Evolutionary conservation across 1,140 invertebrate species (phyloP).

Genomic region (Drosophila subpulchrella): DNA sequence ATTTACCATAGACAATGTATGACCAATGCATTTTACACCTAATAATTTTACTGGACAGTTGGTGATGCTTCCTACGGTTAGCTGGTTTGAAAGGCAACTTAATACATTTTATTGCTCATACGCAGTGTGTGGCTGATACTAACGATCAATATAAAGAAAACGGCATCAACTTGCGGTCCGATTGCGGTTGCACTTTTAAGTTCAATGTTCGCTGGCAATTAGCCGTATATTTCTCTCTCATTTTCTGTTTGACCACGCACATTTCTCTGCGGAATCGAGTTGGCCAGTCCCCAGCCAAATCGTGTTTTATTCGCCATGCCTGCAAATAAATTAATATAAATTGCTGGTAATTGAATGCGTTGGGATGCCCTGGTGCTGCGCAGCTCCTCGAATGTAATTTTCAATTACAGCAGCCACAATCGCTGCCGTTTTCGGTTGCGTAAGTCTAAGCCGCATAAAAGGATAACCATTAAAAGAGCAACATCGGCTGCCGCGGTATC

Average conservation of each 20-base stretch:
- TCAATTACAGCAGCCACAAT: constrained; percentile 44
- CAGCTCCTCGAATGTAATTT: constrained; percentile 63
- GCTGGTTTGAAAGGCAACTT: constrained; percentile 9
- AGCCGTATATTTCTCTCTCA: constrained; percentile 18
- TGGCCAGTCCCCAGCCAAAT: constrained; percentile 21
- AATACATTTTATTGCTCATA: constrained; percentile 33
- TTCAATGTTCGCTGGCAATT: constrained; percentile 62
- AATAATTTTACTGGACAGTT: constrained; percentile 14
- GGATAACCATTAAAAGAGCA: constrained; percentile 73
- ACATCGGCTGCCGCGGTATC: constrained; percentile 11
- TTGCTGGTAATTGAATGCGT: constrained; percentile 66
- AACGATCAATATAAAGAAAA: constrained; percentile 10
- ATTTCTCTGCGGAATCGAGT: constrained; percentile 19
- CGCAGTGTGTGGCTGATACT: constrained; percentile 33
- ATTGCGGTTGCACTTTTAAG: constrained; percentile 38
- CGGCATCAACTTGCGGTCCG: not conserved
- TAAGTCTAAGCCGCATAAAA: constrained; percentile 72
- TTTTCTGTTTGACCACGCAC: constrained; percentile 34
- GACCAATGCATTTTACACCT: not conserved
- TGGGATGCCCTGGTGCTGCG: constrained; percentile 52
- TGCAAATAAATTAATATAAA: constrained; percentile 77
- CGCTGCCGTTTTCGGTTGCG: constrained; percentile 52
- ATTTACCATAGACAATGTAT: constrained; percentile 2
- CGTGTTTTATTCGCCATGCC: constrained; percentile 53
- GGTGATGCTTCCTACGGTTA: constrained; percentile 7